Evolutionary conservation across 2,113 vertebrate species (phyloP).

Genomic region (Pteropus alecto): DNA sequence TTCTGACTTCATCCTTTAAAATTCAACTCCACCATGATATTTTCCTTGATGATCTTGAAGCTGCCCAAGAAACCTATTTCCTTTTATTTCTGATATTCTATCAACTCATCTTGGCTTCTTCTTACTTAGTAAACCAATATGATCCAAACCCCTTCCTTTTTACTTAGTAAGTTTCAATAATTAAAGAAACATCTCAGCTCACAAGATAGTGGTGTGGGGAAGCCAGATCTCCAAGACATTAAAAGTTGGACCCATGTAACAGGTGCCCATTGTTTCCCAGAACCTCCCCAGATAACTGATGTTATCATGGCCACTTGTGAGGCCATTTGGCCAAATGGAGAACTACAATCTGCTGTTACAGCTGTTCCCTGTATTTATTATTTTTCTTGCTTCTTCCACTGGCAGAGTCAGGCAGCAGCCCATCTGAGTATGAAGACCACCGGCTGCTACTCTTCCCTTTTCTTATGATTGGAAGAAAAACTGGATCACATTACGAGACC

Average conservation of each 20-base stretch:
- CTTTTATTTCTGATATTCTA: neutral
- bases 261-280: neutral
- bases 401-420: neutral
- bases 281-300: neutral
- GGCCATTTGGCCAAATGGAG: neutral
- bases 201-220: neutral
- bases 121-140: neutral
- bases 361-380: neutral
- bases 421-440: neutral
- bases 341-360: neutral
- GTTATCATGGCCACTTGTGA: neutral
- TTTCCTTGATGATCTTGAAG: neutral
- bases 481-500: neutral
- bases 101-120: neutral
- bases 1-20: neutral
- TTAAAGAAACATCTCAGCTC: neutral
- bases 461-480: neutral
- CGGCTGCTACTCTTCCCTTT: neutral
- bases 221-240: neutral
- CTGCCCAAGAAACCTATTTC: neutral
- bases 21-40: neutral
- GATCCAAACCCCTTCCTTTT: neutral
- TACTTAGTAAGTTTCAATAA: neutral
- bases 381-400: neutral
- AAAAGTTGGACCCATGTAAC: neutral